These are phyloP conservation scores for Aphyosemion australe DNA, from an alignment of 2,113 vertebrate genomes.

Conservation along the genomic window DNA sequence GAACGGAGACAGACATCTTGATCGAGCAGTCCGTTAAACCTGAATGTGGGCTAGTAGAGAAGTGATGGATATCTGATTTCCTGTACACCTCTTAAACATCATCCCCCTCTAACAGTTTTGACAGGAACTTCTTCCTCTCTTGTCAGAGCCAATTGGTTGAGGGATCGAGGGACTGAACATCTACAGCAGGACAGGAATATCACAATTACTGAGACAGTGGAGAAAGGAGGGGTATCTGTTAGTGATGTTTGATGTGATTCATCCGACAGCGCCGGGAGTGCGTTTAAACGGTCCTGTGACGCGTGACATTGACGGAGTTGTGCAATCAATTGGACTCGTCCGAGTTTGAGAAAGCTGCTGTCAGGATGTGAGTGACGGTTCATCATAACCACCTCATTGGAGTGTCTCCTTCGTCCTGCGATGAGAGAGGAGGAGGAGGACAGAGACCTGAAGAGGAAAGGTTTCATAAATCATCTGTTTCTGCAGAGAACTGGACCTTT, in stretches of 20 bases:
- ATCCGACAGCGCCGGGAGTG: constrained; percentile 81
- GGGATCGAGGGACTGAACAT: constrained; percentile 79
- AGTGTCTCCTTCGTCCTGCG: constrained; percentile 29
- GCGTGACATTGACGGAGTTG: constrained; percentile 90
- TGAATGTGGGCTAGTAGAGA: constrained; percentile 39
- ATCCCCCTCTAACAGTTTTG: constrained; percentile 75
- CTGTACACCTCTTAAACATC: constrained; percentile 69
- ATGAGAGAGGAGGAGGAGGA: constrained; percentile 16
- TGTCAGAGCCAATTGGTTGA: constrained; percentile 83
- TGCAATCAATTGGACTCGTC: constrained; percentile 89
- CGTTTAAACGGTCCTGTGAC: constrained; percentile 85
- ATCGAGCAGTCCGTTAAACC: constrained; percentile 47
- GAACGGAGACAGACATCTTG: constrained; percentile 55
- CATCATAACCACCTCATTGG: constrained; percentile 68
- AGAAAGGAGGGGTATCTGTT: constrained; percentile 74
- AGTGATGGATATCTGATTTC: constrained; percentile 70
- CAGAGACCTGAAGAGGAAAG: constrained; percentile 23
- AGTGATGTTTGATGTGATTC: constrained; percentile 90
- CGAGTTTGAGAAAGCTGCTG: constrained; percentile 78
- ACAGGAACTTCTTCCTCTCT: constrained; percentile 81
- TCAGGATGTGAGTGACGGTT: constrained; percentile 74
- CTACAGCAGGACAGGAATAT: constrained; percentile 83
- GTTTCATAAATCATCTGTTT: constrained; percentile 54
- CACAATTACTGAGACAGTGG: constrained; percentile 91
- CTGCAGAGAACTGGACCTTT: constrained; percentile 5